phyloP scores from a whole-genome alignment of 1,140 invertebrate genomes.

The Sitophilus oryzae region DNA sequence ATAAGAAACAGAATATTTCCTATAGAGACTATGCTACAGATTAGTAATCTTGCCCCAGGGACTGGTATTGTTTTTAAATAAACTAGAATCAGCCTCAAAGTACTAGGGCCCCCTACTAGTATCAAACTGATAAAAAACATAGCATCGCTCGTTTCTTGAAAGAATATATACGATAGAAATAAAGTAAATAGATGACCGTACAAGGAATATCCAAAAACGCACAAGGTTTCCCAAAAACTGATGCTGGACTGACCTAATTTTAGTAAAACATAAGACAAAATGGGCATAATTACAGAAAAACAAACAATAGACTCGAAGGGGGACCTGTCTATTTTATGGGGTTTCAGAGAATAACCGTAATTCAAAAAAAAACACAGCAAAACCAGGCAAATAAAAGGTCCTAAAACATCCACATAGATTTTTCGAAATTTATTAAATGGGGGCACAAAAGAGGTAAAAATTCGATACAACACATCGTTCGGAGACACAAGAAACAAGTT shows the following conservation, averaged over 20 bases:
- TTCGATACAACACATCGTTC: conserved; percentile 39
- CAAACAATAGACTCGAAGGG: conserved; percentile 37
- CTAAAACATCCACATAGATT: conserved; percentile 45
- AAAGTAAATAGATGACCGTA: conserved; percentile 49
- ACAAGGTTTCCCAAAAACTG: conserved; percentile 41
- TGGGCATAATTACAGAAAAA: conserved; percentile 40
- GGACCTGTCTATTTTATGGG: conserved; percentile 26
- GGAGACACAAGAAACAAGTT: conserved; percentile 37
- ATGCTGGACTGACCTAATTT: conserved; percentile 40
- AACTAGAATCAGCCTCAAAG: conserved; percentile 44
- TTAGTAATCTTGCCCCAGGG: conserved; percentile 45
- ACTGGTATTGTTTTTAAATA: conserved; percentile 44
- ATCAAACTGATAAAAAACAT: conserved; percentile 45
- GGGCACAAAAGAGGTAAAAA: conserved; percentile 44
- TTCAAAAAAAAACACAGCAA: conserved; percentile 38
- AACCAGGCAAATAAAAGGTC: conserved; percentile 43
- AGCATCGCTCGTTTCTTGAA: conserved; percentile 41
- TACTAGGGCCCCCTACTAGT: conserved; percentile 46
- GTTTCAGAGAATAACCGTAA: conserved; percentile 43
- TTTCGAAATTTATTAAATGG: conserved; percentile 38
- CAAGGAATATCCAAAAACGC: conserved; percentile 47
- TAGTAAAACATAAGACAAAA: conserved; percentile 38
- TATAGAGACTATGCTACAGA: conserved; percentile 44
- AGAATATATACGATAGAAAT: conserved; percentile 41
- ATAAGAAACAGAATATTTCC: conserved; percentile 47